These are phyloP conservation scores for Hedychridium roseum DNA, from an alignment of 2,888 invertebrate species.

Conservation along the genomic window DNA sequence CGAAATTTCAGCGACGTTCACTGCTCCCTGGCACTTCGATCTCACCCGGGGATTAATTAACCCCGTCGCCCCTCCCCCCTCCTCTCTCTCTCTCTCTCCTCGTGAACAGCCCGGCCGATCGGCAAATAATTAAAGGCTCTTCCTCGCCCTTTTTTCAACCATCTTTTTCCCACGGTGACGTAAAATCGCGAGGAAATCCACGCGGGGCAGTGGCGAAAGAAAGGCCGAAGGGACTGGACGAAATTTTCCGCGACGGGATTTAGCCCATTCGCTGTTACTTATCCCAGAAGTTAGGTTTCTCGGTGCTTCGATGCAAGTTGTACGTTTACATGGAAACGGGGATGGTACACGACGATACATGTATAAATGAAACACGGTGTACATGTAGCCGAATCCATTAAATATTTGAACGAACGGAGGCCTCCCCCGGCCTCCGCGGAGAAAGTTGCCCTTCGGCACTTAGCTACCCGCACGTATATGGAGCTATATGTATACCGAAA, in stretches of 20 bases:
- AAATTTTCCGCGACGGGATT: too few species aligned
- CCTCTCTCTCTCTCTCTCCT: constrained; percentile 16
- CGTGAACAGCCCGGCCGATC: too few species aligned
- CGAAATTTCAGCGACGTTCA: too few species aligned
- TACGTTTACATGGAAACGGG: too few species aligned
- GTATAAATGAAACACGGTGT: constrained; percentile 18
- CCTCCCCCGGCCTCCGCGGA: constrained; percentile 23
- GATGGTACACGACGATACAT: too few species aligned
- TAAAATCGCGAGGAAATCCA: not conserved
- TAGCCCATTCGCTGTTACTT: too few species aligned
- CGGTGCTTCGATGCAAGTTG: too few species aligned
- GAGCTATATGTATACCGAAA: too few species aligned
- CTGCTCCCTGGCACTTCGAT: constrained; percentile 53
- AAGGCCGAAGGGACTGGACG: not conserved
- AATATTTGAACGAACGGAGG: constrained; percentile 43
- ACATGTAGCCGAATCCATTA: constrained; percentile 40
- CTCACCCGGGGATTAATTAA: constrained; percentile 55
- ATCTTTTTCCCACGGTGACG: not conserved
- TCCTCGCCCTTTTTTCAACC: constrained; percentile 10
- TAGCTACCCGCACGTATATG: too few species aligned
- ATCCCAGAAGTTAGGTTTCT: too few species aligned
- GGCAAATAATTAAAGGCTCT: constrained; percentile 29
- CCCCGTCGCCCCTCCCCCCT: constrained; percentile 36
- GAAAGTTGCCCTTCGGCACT: constrained; percentile 35
- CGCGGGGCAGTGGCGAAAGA: not conserved